A percentile compares a stretch with the other conserved stretches of the same genome.
Evolutionary conservation across 2,888 invertebrate species (phyloP).

Genomic region (Leptothorax acervorum): DNA sequence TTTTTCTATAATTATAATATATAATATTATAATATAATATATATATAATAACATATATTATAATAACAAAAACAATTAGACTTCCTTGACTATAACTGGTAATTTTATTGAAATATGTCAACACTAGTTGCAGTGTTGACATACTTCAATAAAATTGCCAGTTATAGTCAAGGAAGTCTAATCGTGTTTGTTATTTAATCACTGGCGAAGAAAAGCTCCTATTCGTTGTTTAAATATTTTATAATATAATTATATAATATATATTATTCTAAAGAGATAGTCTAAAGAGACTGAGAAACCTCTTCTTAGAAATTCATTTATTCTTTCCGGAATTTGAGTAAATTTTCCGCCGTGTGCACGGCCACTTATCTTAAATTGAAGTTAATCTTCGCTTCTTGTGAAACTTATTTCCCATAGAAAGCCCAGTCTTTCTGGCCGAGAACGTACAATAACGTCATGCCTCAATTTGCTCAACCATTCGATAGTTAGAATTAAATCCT

Average conservation of each 20-base stretch:
- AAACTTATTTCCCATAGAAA: conserved; percentile 12
- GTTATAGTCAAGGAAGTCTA: too few species aligned
- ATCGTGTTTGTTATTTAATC: too few species aligned
- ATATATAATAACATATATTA: too few species aligned
- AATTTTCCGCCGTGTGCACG: not conserved
- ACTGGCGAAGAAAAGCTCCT: too few species aligned
- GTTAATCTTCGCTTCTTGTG: not conserved
- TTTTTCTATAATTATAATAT: not conserved
- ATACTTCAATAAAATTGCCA: too few species aligned
- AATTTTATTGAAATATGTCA: too few species aligned
- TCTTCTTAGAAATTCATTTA: not conserved
- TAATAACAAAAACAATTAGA: too few species aligned
- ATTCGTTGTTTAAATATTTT: not conserved
- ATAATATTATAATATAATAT: not conserved
- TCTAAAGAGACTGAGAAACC: not conserved
- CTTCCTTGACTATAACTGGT: too few species aligned
- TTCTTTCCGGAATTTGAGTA: not conserved
- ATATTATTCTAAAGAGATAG: too few species aligned
- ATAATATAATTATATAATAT: not conserved
- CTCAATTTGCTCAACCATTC: conserved; percentile 16
- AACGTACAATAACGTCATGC: conserved; percentile 15
- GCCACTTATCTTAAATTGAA: not conserved
- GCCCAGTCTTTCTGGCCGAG: not conserved
- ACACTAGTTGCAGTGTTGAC: too few species aligned
- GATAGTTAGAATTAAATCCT: conserved; percentile 37